Evolutionary conservation across 2,888 invertebrate genomes (phyloP), one percentile per base, ranked within the genome.

Genomic region (Xanthorhoe designata): DNA sequence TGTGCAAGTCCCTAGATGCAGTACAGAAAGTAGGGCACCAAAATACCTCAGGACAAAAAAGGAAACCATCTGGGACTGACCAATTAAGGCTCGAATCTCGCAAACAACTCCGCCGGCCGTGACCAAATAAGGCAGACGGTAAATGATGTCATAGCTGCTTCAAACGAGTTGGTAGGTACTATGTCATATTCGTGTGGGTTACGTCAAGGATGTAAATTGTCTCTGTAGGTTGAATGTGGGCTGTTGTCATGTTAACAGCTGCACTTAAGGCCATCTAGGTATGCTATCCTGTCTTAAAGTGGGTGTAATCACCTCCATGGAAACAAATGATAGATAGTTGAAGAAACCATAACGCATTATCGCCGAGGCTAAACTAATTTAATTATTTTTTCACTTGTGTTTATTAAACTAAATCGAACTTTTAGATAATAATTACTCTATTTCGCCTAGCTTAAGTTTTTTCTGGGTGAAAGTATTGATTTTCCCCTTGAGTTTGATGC

Each of bases 61-160:
- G n/a, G 38, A 60, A 24, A 66, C 69, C 63, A 66, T 29, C 15
- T 50, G 65, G 24, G 52, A 58, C 49, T 54, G 45, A 17, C 78
- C 73, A 71, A 68, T 42, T 75, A 75, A 60, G 72, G 78, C 47
- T 32, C 9, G 52, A 63, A 61, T 55, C 64, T 59, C 55, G 56
- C 57, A 66, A 70, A 68, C 54, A 70, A 70, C 64, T 64, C 63
- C 63, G 45, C 54, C 62, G 71, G 69, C 75, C 77, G 69, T 79
- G 74, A 74, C 81, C 76, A 50, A 70, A 77, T 61, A 80, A 35
- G 75, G 70, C 62, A 64, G 38, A 57, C 68, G 53, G 32, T 42
- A 55, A 60, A 51, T 84, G 84, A 84, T 83, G 82, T 84, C 83
- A 82, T 70, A 63, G 56, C n/a, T 51, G 57, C 35, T 52, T 49